Evolutionary conservation across 2,888 invertebrate genomes (phyloP).

Genomic region (Agrotis exclamationis): DNA sequence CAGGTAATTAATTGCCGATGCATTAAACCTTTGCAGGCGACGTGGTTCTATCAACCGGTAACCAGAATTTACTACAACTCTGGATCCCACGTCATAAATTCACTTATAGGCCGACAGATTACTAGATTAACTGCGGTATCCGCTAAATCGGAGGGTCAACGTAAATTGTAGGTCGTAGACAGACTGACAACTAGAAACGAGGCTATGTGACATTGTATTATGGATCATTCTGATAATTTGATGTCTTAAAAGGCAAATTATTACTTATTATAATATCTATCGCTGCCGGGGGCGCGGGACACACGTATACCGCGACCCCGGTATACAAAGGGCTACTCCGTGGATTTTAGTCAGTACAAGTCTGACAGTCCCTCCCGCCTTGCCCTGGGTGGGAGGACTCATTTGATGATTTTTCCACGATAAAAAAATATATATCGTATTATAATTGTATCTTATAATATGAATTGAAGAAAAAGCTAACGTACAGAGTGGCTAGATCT

Average conservation of each 20-base stretch:
- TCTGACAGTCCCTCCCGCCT: too few relatives aligned
- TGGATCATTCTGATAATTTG: background rate
- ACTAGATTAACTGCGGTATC: conserved; percentile 39
- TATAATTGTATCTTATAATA: too few relatives aligned
- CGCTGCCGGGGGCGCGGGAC: too few relatives aligned
- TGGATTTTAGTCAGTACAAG: too few relatives aligned
- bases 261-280: too few relatives aligned
- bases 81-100: conserved; percentile 43
- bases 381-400: too few relatives aligned
- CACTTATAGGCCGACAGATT: conserved; percentile 15
- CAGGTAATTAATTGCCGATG: conserved; percentile 37
- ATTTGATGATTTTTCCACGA: too few relatives aligned
- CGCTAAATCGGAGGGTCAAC: conserved; percentile 8
- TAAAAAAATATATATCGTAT: too few relatives aligned
- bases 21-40: conserved; percentile 19
- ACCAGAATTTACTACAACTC: conserved; percentile 30
- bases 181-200: conserved; percentile 4
- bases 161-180: conserved; percentile 11
- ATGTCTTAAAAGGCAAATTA: too few relatives aligned
- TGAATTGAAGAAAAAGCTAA: too few relatives aligned
- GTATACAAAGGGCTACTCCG: too few relatives aligned
- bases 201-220: background rate
- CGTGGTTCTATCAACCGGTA: conserved; percentile 10
- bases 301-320: too few relatives aligned
- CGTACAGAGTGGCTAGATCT: background rate